phyloP scores from a whole-genome alignment of 2,797 vertebrate species.

The Steatocranus sp. region DNA sequence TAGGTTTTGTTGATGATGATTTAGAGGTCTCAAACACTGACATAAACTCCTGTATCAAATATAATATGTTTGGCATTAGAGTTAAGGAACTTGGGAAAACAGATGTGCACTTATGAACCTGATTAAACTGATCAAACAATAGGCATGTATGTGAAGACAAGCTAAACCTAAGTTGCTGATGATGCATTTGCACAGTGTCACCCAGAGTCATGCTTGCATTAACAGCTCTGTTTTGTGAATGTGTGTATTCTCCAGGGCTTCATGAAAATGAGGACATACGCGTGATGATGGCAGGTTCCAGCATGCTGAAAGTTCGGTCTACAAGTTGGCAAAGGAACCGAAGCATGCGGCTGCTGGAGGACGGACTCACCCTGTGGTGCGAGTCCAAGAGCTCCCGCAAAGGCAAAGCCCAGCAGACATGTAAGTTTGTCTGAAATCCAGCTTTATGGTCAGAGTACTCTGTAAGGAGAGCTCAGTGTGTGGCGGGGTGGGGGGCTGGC shows the following conservation, averaged over 20 bases:
- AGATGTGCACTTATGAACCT: neutral
- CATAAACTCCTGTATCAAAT: neutral
- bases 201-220: neutral
- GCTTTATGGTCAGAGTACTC: neutral
- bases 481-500: neutral
- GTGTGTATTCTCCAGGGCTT: conserved; percentile 72
- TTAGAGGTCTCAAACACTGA: neutral
- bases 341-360: conserved; percentile 84
- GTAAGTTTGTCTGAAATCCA: conserved; percentile 70
- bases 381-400: conserved; percentile 81
- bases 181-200: neutral
- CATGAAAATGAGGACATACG: conserved; percentile 85
- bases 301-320: conserved; percentile 87
- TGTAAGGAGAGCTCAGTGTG: neutral
- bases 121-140: neutral
- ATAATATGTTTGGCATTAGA: neutral
- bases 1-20: neutral
- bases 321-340: conserved; percentile 81
- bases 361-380: conserved; percentile 88
- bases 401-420: conserved; percentile 80
- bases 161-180: neutral
- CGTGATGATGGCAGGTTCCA: conserved; percentile 84
- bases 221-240: neutral
- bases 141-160: neutral
- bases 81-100: neutral